phyloP scores from a whole-genome alignment of 2,888 invertebrate genomes.

The Abrostola tripartita region DNA sequence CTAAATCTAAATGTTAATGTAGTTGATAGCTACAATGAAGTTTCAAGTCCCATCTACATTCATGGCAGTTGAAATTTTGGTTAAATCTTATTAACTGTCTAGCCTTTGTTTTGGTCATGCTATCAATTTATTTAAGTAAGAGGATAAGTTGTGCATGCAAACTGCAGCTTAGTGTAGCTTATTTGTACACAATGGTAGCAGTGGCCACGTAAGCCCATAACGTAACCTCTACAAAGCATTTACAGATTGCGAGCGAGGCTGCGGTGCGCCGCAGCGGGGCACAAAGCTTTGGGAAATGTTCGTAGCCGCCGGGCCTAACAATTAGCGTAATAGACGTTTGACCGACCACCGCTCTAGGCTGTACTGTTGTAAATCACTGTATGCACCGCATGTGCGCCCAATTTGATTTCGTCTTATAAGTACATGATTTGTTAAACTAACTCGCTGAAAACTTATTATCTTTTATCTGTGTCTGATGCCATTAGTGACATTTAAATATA shows the following conservation, averaged over 20 bases:
- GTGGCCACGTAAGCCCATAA: conserved; percentile 66
- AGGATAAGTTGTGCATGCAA: conserved; percentile 36
- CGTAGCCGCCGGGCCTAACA: conserved; percentile 64
- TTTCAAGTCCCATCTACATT: conserved; percentile 28
- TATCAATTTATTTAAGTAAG: conserved; percentile 15
- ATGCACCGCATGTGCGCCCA: conserved; percentile 33
- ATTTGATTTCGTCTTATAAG: conserved; percentile 32
- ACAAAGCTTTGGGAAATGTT: conserved; percentile 71
- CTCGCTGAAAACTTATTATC: too few species aligned
- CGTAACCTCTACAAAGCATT: conserved; percentile 73
- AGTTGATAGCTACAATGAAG: conserved; percentile 28
- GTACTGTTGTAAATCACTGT: conserved; percentile 55
- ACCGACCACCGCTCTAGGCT: conserved; percentile 55
- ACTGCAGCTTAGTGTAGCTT: conserved; percentile 54
- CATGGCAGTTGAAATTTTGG: conserved; percentile 21
- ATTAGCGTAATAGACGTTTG: conserved; percentile 75
- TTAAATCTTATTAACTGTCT: conserved; percentile 10
- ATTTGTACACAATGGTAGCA: conserved; percentile 57
- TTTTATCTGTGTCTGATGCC: too few species aligned
- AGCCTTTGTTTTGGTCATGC: conserved; percentile 8
- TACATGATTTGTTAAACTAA: background rate
- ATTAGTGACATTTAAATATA: too few species aligned
- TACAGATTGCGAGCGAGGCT: conserved; percentile 72
- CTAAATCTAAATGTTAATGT: conserved; percentile 62
- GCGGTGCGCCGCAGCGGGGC: conserved; percentile 66